Conservation (phyloP, 2,888 invertebrate genomes). For the Ennomos quercinarius region DNA sequence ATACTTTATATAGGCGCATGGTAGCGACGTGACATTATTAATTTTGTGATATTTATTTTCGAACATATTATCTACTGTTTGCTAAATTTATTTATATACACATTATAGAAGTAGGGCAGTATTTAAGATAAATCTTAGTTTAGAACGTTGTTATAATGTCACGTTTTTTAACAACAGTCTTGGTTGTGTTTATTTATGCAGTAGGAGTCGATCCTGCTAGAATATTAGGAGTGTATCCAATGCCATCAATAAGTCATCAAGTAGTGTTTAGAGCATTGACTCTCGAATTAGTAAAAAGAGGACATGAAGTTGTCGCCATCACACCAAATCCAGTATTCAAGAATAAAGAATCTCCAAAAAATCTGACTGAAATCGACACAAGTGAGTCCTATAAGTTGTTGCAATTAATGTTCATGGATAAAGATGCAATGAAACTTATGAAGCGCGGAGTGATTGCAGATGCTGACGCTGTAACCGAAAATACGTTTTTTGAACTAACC, state of each 20-base stretch:
- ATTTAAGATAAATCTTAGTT: too few species aligned
- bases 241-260: conserved; percentile 68
- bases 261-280: conserved; percentile 57
- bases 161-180: too few species aligned
- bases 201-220: conserved; percentile 40
- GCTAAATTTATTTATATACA: too few species aligned
- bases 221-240: conserved; percentile 60
- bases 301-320: conserved; percentile 65
- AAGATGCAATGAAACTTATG: not conserved
- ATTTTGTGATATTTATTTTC: too few species aligned
- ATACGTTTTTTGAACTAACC: not conserved
- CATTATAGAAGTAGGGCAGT: too few species aligned
- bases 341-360: conserved; percentile 40
- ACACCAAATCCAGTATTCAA: conserved; percentile 57
- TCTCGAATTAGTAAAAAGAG: conserved; percentile 58
- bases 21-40: too few species aligned
- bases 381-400: conserved; percentile 38
- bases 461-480: conserved; percentile 5
- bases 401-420: not conserved
- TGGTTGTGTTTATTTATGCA: too few species aligned
- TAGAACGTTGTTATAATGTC: too few species aligned
- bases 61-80: too few species aligned
- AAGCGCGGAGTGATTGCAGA: conserved; percentile 40
- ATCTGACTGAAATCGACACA: conserved; percentile 61
- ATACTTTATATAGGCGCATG: too few species aligned